Conservation (phyloP, 1,140 invertebrate species). For the Anoplolepis gracilipes region DNA sequence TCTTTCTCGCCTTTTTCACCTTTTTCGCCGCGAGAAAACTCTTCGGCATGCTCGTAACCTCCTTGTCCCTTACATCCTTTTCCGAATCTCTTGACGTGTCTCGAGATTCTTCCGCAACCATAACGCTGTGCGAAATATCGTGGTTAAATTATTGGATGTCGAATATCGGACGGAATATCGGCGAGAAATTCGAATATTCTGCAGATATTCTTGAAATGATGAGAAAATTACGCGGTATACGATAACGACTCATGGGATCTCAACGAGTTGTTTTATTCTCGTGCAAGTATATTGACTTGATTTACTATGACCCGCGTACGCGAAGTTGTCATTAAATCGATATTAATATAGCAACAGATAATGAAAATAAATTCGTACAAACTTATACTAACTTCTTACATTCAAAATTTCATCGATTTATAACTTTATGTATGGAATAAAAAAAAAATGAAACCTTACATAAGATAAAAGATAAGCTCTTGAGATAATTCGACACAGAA, state of each 20-base stretch:
- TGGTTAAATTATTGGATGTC: slow-evolving; percentile 35
- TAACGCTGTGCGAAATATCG: slow-evolving; percentile 29
- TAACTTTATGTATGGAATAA: background rate
- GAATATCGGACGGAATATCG: background rate
- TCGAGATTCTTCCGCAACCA: slow-evolving; percentile 11
- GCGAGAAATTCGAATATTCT: background rate
- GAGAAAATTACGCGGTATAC: background rate
- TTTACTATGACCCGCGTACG: background rate
- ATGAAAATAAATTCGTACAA: background rate
- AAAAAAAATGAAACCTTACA: background rate
- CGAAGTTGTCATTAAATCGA: background rate
- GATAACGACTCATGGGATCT: background rate
- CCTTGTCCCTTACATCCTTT: background rate
- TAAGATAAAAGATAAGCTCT: background rate
- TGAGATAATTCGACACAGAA: background rate
- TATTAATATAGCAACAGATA: background rate
- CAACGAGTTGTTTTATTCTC: background rate
- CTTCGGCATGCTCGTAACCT: background rate
- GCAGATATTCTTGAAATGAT: slow-evolving; percentile 3
- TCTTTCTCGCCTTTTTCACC: background rate
- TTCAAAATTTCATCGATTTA: background rate
- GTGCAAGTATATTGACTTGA: background rate
- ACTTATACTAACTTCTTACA: background rate
- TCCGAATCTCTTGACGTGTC: background rate
- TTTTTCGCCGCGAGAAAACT: background rate